Evolutionary conservation across 2,113 vertebrate species (phyloP), one percentile per base, ranked within the genome.

Genomic region (Labeo rohita): DNA sequence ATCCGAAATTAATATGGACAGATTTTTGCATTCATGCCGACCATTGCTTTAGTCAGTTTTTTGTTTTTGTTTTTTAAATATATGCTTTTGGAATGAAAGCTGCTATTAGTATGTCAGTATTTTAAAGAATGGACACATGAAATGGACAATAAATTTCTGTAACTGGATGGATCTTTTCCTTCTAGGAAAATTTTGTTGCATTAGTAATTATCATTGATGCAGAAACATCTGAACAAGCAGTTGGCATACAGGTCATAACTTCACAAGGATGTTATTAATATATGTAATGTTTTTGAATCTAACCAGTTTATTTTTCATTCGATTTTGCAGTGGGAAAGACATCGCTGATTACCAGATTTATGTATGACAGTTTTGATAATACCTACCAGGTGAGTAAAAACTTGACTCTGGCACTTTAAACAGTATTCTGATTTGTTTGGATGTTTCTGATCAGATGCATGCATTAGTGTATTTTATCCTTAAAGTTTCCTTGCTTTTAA

Each of bases 281-380:
- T 21, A n/a, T 28, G 3, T 61, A 15, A 50, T 84, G 12, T 63
- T 65, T 28, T 54, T 8, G 8, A 18, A 74, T 36, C 54, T 59
- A 8, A 28, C 21, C n/a, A 16, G 8, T 54, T 11, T 0, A 15
- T 34, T 39, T 87, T 52, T 84, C 3, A 84, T 90, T 92, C 54
- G 85, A 88, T 85, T 72, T 93, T 96, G 84, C 72, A 99, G 98
- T 99, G 94, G 98, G 98, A 87, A 99, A 99, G 94, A 99, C 98
- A 5, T 99, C 98, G 13, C 94, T 99, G 94, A 99, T 99, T 92
- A 99, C 98, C 93, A 96, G 98, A 92, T 99, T 99, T 92, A 99
- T 99, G 98, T 99, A 99, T 75, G 98, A 99, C 96, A 99, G 98
- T 94, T 99, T 98, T 81, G 98, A 99, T 95, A 99, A 99, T 92